Evolutionary conservation across 2,888 invertebrate genomes (phyloP).

Genomic region (Macrostomum cliftonense): DNA sequence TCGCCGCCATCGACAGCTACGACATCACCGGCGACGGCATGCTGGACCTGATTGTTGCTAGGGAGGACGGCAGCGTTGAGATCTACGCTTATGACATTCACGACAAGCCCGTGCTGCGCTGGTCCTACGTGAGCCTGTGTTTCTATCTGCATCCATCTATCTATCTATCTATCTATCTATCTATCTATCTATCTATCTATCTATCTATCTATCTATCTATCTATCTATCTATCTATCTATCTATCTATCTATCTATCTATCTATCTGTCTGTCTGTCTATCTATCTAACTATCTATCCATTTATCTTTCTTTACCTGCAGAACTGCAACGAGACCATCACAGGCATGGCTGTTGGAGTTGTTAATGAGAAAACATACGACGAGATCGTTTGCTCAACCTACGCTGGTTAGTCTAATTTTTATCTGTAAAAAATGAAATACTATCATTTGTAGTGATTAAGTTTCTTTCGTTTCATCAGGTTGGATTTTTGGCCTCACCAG

Average conservation of each 20-base stretch:
- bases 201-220: too few relatives aligned
- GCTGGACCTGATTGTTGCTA: conserved; percentile 58
- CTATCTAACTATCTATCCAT: too few relatives aligned
- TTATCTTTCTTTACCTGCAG: conserved; percentile 42
- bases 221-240: too few relatives aligned
- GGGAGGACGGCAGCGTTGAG: conserved; percentile 70
- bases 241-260: too few relatives aligned
- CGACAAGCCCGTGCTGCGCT: conserved; percentile 44
- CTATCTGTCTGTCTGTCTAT: too few relatives aligned
- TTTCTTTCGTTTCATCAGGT: too few relatives aligned
- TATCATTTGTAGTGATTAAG: too few relatives aligned
- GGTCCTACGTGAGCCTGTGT: conserved; percentile 41
- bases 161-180: too few relatives aligned
- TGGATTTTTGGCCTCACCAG: conserved; percentile 69
- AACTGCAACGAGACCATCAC: conserved; percentile 69
- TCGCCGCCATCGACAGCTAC: conserved; percentile 46
- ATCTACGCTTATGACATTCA: conserved; percentile 47
- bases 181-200: too few relatives aligned
- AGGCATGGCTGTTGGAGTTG: conserved; percentile 61
- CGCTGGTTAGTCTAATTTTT: conserved; percentile 44
- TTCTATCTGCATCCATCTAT: too few relatives aligned
- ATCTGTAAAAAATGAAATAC: too few relatives aligned
- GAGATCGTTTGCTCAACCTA: conserved; percentile 71
- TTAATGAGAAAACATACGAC: conserved; percentile 53
- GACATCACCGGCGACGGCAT: conserved; percentile 53